A percentile compares a stretch with the other conserved stretches of the same genome.
phyloP scores from a whole-genome alignment of 2,113 vertebrate genomes.

The Myotis brandtii region DNA sequence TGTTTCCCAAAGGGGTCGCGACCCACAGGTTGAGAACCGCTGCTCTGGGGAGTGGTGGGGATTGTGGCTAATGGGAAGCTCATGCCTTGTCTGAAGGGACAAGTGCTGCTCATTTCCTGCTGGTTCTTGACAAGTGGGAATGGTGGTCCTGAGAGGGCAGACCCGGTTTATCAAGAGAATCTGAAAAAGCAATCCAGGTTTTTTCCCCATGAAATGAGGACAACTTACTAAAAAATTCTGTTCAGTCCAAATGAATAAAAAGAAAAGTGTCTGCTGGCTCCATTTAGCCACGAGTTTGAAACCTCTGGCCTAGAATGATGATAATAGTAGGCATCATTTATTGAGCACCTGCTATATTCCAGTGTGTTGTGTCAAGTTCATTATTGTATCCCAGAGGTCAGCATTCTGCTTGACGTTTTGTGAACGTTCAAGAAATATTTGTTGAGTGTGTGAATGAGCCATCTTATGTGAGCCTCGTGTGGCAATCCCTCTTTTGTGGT shows the following conservation, averaged over 20 bases:
- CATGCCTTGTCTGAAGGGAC: fast-evolving
- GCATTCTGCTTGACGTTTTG: not conserved
- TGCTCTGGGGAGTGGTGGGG: not conserved
- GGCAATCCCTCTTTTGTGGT: not conserved
- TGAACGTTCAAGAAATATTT: not conserved
- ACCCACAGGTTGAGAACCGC: too few relatives aligned
- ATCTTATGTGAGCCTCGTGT: not conserved
- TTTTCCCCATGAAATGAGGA: not conserved
- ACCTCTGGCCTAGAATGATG: not conserved
- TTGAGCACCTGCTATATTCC: not conserved
- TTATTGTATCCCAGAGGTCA: fast-evolving
- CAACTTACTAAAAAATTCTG: not conserved
- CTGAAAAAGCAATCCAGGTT: not conserved
- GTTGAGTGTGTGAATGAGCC: not conserved
- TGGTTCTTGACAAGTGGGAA: not conserved
- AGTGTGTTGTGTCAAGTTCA: fast-evolving
- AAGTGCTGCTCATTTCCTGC: not conserved
- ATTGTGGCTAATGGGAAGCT: not conserved
- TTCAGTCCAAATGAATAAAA: not conserved
- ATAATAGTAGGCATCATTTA: fast-evolving
- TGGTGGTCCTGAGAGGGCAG: not conserved
- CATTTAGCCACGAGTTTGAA: not conserved
- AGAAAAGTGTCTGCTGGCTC: not conserved
- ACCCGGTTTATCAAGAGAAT: not conserved
- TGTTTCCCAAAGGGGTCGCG: too few relatives aligned